A percentile compares a stretch with the other conserved stretches of the same genome.
phyloP scores from a whole-genome alignment of 2,888 invertebrate genomes.

The Harpalus rubripes region DNA sequence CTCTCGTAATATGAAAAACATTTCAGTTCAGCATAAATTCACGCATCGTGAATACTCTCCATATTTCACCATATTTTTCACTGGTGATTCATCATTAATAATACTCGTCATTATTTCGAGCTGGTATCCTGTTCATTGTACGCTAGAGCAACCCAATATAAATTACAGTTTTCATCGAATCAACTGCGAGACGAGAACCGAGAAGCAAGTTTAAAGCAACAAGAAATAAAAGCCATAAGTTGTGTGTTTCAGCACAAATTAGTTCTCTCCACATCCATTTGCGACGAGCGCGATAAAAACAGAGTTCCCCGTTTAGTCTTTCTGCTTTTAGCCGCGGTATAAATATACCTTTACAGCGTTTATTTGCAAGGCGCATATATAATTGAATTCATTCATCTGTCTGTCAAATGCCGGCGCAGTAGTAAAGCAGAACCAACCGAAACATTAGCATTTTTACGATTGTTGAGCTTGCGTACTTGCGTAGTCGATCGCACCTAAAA shows the following conservation, averaged over 20 bases:
- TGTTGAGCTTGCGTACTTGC: slow-evolving; percentile 14
- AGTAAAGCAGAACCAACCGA: background rate
- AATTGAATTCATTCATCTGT: slow-evolving; percentile 48
- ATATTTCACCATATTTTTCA: background rate
- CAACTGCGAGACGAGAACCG: background rate
- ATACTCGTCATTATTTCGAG: background rate
- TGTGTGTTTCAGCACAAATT: slow-evolving; percentile 26
- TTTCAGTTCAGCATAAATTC: background rate
- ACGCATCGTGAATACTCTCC: background rate
- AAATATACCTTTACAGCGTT: slow-evolving; percentile 30
- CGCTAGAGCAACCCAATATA: background rate
- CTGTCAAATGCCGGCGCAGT: slow-evolving; percentile 31
- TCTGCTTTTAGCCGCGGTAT: slow-evolving; percentile 8
- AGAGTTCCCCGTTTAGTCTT: slow-evolving; percentile 22
- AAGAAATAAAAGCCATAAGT: slow-evolving; percentile 18
- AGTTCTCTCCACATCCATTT: slow-evolving; percentile 34
- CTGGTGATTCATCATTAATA: background rate
- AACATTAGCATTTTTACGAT: slow-evolving; percentile 45
- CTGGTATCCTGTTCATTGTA: slow-evolving; percentile 2
- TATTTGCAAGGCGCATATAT: slow-evolving; percentile 46
- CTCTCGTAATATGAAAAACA: background rate
- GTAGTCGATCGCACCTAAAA: background rate
- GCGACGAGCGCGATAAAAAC: slow-evolving; percentile 25
- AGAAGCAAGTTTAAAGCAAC: slow-evolving; percentile 7
- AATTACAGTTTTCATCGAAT: background rate